Percentiles rank a stretch among this genome's conserved stretches.
These are phyloP conservation scores for Hypomesus transpacificus DNA, from an alignment of 2,113 vertebrate genomes.

Conservation along the genomic window DNA sequence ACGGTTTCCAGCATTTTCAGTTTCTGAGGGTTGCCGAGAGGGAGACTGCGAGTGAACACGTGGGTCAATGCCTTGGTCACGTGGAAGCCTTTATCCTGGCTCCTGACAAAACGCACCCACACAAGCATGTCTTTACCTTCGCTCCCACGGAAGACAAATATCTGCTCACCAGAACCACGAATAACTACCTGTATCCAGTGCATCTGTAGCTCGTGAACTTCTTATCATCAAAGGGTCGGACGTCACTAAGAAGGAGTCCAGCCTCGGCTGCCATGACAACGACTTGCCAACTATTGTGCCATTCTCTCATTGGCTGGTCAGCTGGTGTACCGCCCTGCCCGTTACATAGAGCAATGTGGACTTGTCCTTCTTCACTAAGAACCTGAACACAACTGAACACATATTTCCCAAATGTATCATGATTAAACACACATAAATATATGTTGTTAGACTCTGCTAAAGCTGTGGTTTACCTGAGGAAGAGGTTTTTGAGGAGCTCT, in stretches of 20 bases:
- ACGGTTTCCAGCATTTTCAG: constrained; percentile 62
- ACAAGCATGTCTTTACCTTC: neutral
- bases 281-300: constrained; percentile 98
- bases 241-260: constrained; percentile 77
- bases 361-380: constrained; percentile 78
- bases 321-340: constrained; percentile 92
- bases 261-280: constrained; percentile 87
- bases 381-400: constrained; percentile 78
- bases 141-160: neutral
- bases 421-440: neutral
- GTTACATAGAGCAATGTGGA: constrained; percentile 86
- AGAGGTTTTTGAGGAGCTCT: constrained; percentile 83
- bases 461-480: constrained; percentile 75
- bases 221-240: constrained; percentile 76
- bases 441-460: neutral
- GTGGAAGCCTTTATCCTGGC: constrained; percentile 89
- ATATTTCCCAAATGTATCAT: neutral
- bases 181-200: constrained; percentile 89
- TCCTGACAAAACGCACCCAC: constrained; percentile 70
- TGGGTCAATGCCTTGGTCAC: constrained; percentile 84
- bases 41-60: constrained; percentile 79
- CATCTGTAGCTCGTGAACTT: constrained; percentile 78
- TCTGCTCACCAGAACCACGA: constrained; percentile 12
- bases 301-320: constrained; percentile 83
- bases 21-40: constrained; percentile 50